Evolutionary conservation across 2,797 vertebrate species (phyloP).

Genomic region (Phyllotis vaccarum): DNA sequence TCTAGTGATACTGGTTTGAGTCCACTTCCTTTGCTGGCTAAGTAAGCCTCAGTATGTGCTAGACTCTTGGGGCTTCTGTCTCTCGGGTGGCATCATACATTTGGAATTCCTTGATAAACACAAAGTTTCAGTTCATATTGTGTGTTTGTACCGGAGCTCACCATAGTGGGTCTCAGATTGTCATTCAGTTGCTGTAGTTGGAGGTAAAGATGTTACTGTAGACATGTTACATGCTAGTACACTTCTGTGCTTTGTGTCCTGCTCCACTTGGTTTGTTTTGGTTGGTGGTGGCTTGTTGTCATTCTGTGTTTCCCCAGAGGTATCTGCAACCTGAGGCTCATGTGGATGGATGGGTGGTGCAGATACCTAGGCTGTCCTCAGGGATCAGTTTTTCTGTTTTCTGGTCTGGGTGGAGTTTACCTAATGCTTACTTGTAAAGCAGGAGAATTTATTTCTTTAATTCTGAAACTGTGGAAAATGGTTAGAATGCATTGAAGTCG

Average conservation of each 20-base stretch:
- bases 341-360: neutral
- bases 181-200: neutral
- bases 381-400: neutral
- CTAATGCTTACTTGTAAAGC: neutral
- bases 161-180: neutral
- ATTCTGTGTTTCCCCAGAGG: neutral
- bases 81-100: neutral
- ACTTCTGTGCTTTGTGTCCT: neutral
- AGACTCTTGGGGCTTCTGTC: neutral
- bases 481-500: neutral
- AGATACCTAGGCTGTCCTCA: neutral
- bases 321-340: neutral
- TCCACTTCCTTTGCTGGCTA: neutral
- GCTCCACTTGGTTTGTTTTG: neutral
- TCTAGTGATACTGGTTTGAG: neutral
- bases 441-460: neutral
- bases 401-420: neutral
- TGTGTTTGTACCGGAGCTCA: neutral
- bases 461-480: neutral
- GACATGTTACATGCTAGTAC: neutral
- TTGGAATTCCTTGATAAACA: neutral
- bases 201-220: neutral
- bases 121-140: neutral
- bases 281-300: neutral
- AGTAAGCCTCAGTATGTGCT: neutral